Base-by-base conservation (phyloP, 2,888 invertebrate species). In the Cantharis rufa region DNA sequence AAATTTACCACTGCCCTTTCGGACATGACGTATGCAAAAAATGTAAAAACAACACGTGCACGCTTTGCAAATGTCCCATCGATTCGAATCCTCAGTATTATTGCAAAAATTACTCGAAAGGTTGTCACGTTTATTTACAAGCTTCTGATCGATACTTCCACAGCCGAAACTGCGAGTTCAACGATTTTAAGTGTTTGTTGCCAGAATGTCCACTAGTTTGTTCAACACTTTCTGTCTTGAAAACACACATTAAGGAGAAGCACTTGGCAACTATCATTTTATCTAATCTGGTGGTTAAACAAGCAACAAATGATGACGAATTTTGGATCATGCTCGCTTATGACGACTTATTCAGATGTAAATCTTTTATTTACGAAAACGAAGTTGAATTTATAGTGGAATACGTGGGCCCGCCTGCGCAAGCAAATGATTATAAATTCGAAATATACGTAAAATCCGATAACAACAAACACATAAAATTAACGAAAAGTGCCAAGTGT, bases 291-390 rank as follows among this genome's bases (percentile, higher is more conserved):
- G 63, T 83, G 0, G 79, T 68, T 0, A 82, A 77, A 62, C 82
- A 32, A n/a, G 75, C 84, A 15, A 71, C 73, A 1, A 73, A 74
- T n/a, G 81, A 79, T 72, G 85, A 86, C 78, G 78, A 84, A 68
- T 74, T 64, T 2, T 80, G 85, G 69, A 80, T 84, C 21, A 79
- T 85, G 74, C 61, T 83, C 16, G 84, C 82, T 61, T 78, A 83
- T 71, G 81, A 82, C n/a, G 80, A 79, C 64, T 78, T 85, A 13
- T 86, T 86, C 76, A 83, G 81, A 70, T 84, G 84, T 75, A 82
- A 82, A 9, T 84, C 83, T 78, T 85, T 81, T 75, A 81, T 82
- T 75, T 85, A 83, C 72, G 82, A 81, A 24, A 80, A 80, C n/a
- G 81, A 80, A 16, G 82, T 84, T 9, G 85, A 86, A 73, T 81